A percentile compares a stretch with the other conserved stretches of the same genome.
These are phyloP conservation scores for Cryptotermes secundus DNA, from an alignment of 1,140 invertebrate genomes.

Conservation along the genomic window DNA sequence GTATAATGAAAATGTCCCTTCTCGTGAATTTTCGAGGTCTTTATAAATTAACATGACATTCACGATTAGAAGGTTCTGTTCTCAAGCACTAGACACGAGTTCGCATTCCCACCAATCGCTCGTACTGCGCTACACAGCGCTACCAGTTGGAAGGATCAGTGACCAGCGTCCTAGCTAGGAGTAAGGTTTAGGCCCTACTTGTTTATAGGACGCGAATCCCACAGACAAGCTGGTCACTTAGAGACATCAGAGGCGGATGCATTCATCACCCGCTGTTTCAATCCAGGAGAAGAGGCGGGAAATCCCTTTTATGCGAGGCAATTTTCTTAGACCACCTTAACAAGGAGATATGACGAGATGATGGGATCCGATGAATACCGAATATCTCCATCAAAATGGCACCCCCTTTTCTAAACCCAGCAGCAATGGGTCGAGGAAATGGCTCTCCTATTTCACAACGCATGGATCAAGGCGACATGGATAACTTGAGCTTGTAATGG, in stretches of 20 bases:
- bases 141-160: too few relatives aligned
- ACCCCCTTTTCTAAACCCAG: background rate
- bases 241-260: background rate
- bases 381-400: background rate
- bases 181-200: background rate
- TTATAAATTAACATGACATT: background rate
- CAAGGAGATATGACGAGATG: background rate
- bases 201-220: too few relatives aligned
- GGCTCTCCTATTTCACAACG: background rate
- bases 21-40: background rate
- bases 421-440: background rate
- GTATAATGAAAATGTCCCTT: too few relatives aligned
- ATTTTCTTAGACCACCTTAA: conserved; percentile 12
- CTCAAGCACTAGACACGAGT: background rate
- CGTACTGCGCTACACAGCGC: background rate
- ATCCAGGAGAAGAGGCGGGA: background rate
- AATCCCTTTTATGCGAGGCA: conserved; percentile 2
- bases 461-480: background rate
- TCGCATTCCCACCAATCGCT: too few relatives aligned
- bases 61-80: background rate
- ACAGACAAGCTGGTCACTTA: background rate
- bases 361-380: background rate
- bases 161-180: background rate
- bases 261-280: background rate
- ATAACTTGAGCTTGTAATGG: too few relatives aligned